A percentile compares a stretch with the other conserved stretches of the same genome.
These are phyloP conservation scores for Petrocephalus microphthalmus DNA, from an alignment of 2,113 vertebrate genomes.

Conservation along the genomic window DNA sequence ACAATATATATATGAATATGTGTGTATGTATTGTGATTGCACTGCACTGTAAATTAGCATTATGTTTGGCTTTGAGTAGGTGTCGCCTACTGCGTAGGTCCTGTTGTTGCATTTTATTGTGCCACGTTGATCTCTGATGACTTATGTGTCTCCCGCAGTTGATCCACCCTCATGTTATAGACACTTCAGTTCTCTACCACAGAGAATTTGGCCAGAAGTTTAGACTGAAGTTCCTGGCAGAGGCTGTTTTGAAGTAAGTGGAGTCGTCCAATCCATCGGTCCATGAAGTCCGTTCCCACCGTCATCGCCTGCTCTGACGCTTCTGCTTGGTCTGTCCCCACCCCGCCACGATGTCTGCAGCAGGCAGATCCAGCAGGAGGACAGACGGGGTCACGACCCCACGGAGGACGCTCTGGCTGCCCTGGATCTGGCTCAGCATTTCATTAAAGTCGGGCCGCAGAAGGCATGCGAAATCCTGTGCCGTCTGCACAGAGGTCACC, in stretches of 20 bases:
- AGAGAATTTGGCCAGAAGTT: conserved; percentile 66
- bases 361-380: conserved; percentile 70
- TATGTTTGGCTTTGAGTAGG: neutral
- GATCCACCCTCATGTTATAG: conserved; percentile 79
- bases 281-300: neutral
- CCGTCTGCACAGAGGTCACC: neutral
- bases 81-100: neutral
- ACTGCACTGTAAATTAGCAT: too few species aligned
- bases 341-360: conserved; percentile 44
- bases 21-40: too few species aligned
- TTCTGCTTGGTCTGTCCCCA: neutral
- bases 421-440: conserved; percentile 78
- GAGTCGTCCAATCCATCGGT: neutral
- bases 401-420: conserved; percentile 75
- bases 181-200: conserved; percentile 79
- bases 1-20: too few species aligned
- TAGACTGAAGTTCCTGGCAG: conserved; percentile 78
- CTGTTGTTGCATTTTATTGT: neutral
- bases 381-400: conserved; percentile 68
- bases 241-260: conserved; percentile 72
- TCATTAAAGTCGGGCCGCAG: conserved; percentile 64
- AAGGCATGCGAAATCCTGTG: neutral
- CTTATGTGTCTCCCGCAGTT: conserved; percentile 55
- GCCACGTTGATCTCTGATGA: neutral
- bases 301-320: neutral